Base-by-base conservation (phyloP, 2,888 invertebrate species). In the Sialis lutaria region DNA sequence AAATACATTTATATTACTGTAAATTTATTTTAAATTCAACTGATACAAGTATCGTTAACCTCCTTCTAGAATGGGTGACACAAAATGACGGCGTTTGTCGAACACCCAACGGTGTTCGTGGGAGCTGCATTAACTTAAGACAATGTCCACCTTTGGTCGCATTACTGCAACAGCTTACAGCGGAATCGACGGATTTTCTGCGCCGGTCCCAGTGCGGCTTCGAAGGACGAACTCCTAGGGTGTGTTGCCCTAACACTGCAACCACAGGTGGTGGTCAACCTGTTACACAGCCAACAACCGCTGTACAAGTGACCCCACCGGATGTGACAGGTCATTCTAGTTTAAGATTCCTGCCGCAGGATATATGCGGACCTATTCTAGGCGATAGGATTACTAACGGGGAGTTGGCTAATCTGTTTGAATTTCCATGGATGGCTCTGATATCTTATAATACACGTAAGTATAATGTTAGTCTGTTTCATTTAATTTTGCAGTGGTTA, bases 371-470 rank as follows among this genome's bases (percentile, higher is more conserved):
- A 0, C 60, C 61, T 1, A 57, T 73, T 6, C 66, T 68, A 8
- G 61, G 65, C 6, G 67, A 71, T 41, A 72, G 74, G 54, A 74
- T 85, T 42, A 64, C 73, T 30, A 72, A 74, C 3, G 84, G 83
- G 0, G 69, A 74, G 41, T 64, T 68, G 49, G 77, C 83, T 0
- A 61, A 60, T 1, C 58, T 82, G 5, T 73, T 69, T 39, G 78
- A 83, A 54, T 81, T 75, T 62, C 84, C 84, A 0, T 85, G 83
- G 83, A 78, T 84, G 80, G 81, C 77, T 0, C 64, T 83, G 2
- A 58, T 85, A n/a, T 72, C 74, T 1, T 85, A 82, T 51, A 52
- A 58, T 12, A 59, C 57, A 35, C 54, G 61, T 50, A 34, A 47
- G 6, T 22, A 22, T 22, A 22, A 2, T n/a, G n/a, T n/a, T n/a